Percentiles rank a stretch among this genome's conserved stretches.
phyloP scores from a whole-genome alignment of 2,888 invertebrate species.

The Cantharis nigra region DNA sequence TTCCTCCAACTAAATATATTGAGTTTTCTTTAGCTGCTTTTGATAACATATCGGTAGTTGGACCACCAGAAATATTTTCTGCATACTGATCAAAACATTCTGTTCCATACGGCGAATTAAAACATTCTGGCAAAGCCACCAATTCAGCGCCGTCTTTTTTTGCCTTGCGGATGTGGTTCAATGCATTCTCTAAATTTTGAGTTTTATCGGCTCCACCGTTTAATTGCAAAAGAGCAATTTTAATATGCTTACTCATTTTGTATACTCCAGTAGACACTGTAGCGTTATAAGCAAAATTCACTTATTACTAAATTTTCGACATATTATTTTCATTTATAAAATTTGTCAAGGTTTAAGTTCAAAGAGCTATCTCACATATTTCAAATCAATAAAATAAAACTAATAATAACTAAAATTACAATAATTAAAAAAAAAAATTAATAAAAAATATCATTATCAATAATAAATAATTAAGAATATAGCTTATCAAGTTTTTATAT shows the following conservation, averaged over 20 bases:
- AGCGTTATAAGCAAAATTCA: background rate
- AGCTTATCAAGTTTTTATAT: too few relatives aligned
- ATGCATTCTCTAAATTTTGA: conserved; percentile 75
- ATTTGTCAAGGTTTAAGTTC: background rate
- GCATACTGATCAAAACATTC: conserved; percentile 84
- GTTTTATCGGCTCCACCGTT: conserved; percentile 75
- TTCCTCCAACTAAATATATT: conserved; percentile 86
- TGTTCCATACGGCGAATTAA: conserved; percentile 94
- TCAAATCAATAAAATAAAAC: too few relatives aligned
- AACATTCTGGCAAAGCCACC: conserved; percentile 83
- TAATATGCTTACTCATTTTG: conserved; percentile 27
- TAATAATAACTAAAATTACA: too few relatives aligned
- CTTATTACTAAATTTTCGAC: background rate
- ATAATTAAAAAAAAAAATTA: too few relatives aligned
- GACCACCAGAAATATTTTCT: conserved; percentile 80
- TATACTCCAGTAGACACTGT: background rate
- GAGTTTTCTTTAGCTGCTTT: conserved; percentile 74
- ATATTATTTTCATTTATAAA: background rate
- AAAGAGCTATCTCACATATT: background rate
- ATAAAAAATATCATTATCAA: too few relatives aligned
- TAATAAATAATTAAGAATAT: too few relatives aligned
- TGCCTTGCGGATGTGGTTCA: conserved; percentile 72
- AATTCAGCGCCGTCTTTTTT: conserved; percentile 66
- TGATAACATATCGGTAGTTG: conserved; percentile 73
- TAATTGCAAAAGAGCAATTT: conserved; percentile 81